A percentile compares a stretch with the other conserved stretches of the same genome.
Conservation (phyloP, 2,113 vertebrate species). For the Neolamprologus devosi region DNA sequence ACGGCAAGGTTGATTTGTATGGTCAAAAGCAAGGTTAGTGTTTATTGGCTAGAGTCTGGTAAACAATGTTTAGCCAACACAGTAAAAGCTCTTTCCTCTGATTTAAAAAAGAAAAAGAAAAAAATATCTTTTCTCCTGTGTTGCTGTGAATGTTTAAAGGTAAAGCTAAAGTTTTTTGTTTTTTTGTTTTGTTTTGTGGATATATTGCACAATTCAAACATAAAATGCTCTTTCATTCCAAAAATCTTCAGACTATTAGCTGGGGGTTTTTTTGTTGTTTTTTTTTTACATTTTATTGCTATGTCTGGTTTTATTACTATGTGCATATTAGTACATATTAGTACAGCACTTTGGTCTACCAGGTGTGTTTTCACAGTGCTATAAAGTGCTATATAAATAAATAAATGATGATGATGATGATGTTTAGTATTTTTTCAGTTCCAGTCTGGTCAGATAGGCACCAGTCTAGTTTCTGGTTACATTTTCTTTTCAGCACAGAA, state of each 20-base stretch:
- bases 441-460: background rate
- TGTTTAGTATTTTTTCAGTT: background rate
- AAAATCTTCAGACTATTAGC: background rate
- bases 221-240: background rate
- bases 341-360: too few species aligned
- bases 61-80: background rate
- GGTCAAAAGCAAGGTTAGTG: background rate
- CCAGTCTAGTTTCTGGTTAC: background rate
- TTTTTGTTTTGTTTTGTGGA: background rate
- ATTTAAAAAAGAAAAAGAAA: background rate
- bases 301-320: too few species aligned
- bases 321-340: too few species aligned
- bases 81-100: background rate
- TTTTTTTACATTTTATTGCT: too few species aligned
- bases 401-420: too few species aligned
- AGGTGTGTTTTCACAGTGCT: too few species aligned
- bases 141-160: background rate
- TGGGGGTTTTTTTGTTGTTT: background rate
- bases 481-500: background rate
- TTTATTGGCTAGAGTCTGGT: background rate
- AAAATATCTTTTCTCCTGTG: background rate
- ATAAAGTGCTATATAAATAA: too few species aligned
- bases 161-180: background rate
- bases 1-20: conserved; percentile 8
- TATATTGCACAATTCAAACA: background rate